Conservation (phyloP, 2,888 invertebrate species). For the Torymus auratus region DNA sequence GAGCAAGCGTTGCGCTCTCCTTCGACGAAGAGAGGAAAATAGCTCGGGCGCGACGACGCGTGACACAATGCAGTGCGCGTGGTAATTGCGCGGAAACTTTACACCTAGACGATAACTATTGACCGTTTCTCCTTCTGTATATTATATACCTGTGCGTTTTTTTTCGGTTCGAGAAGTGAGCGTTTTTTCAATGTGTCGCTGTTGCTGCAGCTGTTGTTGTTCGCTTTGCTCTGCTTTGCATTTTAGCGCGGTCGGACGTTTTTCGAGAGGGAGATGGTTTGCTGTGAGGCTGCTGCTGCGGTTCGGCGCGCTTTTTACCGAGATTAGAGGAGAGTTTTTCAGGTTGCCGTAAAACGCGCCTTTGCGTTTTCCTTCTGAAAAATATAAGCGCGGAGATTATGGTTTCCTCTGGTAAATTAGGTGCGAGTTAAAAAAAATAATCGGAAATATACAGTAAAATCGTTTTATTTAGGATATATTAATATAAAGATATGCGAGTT, state of each 20-base stretch:
- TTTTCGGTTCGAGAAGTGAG: too few relatives aligned
- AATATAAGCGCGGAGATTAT: too few relatives aligned
- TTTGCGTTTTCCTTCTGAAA: too few relatives aligned
- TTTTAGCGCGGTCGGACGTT: neutral
- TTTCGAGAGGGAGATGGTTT: neutral
- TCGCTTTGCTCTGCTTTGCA: neutral
- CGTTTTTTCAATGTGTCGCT: too few relatives aligned
- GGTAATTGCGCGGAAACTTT: conserved; percentile 31
- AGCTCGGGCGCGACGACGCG: conserved; percentile 21
- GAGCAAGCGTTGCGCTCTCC: neutral
- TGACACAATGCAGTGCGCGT: neutral
- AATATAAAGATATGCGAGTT: neutral
- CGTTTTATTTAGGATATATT: too few relatives aligned
- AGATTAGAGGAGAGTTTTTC: too few relatives aligned
- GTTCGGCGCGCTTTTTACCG: too few relatives aligned
- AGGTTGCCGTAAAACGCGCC: too few relatives aligned
- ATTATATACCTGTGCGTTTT: too few relatives aligned
- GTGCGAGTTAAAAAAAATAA: neutral
- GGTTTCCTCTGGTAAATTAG: too few relatives aligned
- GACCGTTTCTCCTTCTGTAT: too few relatives aligned
- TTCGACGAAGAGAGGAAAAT: conserved; percentile 22
- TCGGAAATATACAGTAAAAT: neutral
- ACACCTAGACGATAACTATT: conserved; percentile 32
- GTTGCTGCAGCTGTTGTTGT: neutral
- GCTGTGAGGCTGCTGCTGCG: neutral